Evolutionary conservation across 2,888 invertebrate genomes (phyloP).

Genomic region (Agrochola macilenta): DNA sequence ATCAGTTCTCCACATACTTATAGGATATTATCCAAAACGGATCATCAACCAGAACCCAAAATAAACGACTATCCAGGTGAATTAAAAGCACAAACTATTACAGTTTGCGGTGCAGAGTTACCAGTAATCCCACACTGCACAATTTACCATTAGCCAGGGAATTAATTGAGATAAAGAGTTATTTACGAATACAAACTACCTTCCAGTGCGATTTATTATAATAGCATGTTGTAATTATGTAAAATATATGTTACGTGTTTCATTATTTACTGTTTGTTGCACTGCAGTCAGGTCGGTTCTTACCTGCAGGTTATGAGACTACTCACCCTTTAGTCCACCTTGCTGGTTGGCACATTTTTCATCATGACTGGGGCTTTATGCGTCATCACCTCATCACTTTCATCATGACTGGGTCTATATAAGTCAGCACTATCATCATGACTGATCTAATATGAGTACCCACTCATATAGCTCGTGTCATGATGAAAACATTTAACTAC

Average conservation of each 20-base stretch:
- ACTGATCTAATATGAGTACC: too few relatives aligned
- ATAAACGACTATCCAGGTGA: not conserved
- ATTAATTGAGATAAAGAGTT: conserved; percentile 47
- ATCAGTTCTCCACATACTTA: not conserved
- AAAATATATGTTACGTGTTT: conserved; percentile 37
- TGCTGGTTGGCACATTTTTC: not conserved
- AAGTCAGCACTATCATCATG: not conserved
- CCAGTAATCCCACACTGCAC: conserved; percentile 16
- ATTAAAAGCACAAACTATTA: not conserved
- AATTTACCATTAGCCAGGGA: conserved; percentile 20
- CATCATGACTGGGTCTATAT: not conserved
- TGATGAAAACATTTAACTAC: not conserved
- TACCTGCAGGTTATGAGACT: not conserved
- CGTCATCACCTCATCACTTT: not conserved
- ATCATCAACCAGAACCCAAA: not conserved
- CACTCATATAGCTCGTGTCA: not conserved
- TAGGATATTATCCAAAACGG: not conserved
- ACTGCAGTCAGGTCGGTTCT: conserved; percentile 12
- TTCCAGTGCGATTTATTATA: conserved; percentile 37
- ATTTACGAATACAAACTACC: conserved; percentile 32
- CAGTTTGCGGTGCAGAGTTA: not conserved
- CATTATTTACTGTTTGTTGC: conserved; percentile 24
- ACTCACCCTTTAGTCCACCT: not conserved
- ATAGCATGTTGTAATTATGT: conserved; percentile 33
- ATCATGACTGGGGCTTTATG: not conserved